A percentile compares a stretch with the other conserved stretches of the same genome.
phyloP scores from a whole-genome alignment of 2,797 vertebrate genomes.

The Poecilia velifera region DNA sequence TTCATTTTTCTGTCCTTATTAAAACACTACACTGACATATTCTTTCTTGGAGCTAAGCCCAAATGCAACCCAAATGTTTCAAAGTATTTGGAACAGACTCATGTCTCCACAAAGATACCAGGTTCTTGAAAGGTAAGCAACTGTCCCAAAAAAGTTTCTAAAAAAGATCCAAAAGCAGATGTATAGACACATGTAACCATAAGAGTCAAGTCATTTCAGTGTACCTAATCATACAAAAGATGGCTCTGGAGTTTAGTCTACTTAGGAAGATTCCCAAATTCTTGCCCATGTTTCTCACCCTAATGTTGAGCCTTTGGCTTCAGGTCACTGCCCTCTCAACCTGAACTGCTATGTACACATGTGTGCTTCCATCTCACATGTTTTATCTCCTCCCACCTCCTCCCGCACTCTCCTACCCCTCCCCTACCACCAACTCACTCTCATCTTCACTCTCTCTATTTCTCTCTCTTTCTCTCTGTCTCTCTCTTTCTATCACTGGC shows the following conservation, averaged over 20 bases:
- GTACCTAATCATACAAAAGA: neutral
- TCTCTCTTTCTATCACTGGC: slow-evolving; percentile 48
- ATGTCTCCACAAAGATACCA: neutral
- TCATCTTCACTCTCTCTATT: slow-evolving; percentile 42
- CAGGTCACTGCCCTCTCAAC: slow-evolving; percentile 49
- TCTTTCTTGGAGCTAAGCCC: neutral
- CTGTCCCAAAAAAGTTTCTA: neutral
- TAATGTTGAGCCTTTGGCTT: slow-evolving; percentile 9
- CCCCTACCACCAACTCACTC: slow-evolving; percentile 56
- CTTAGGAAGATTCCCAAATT: neutral
- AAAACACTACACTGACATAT: too few species aligned
- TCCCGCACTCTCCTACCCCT: slow-evolving; percentile 54
- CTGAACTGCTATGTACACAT: slow-evolving; percentile 51
- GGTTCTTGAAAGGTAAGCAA: neutral
- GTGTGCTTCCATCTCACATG: slow-evolving; percentile 66
- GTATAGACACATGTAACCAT: neutral
- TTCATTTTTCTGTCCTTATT: neutral
- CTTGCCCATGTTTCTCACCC: slow-evolving; percentile 10
- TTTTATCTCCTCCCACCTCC: slow-evolving; percentile 70
- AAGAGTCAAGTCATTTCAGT: neutral
- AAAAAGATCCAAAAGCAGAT: neutral
- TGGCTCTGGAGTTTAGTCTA: neutral
- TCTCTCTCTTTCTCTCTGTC: slow-evolving; percentile 23
- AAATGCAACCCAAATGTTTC: neutral
- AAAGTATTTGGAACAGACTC: neutral